Percentiles rank a stretch among this genome's conserved stretches.
These are phyloP conservation scores for Scelioninae gen. 2 DNA, from an alignment of 2,888 invertebrate species.

Conservation along the genomic window DNA sequence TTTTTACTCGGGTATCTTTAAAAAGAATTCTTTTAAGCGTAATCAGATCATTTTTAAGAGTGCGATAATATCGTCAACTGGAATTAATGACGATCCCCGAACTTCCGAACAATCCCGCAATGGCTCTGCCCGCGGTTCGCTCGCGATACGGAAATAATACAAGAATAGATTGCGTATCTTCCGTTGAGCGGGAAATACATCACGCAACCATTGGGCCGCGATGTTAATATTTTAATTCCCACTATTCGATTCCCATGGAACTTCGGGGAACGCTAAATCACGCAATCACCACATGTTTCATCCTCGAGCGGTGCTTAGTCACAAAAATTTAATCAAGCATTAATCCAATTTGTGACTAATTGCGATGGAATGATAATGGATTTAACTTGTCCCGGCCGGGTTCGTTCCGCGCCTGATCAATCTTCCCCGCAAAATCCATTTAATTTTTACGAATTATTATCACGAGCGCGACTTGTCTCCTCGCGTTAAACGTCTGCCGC, in stretches of 20 bases:
- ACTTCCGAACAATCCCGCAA: too few species aligned
- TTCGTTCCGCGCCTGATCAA: slow-evolving; percentile 49
- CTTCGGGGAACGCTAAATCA: slow-evolving; percentile 28
- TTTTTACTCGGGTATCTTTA: too few species aligned
- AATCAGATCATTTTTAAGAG: too few species aligned
- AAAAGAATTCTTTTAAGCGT: too few species aligned
- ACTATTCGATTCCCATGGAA: slow-evolving; percentile 20
- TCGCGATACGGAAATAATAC: slow-evolving; percentile 2
- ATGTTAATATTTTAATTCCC: slow-evolving; percentile 45
- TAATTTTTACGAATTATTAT: slow-evolving; percentile 50
- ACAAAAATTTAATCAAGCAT: slow-evolving; percentile 51
- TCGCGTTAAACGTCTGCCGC: slow-evolving; percentile 16
- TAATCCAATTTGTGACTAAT: slow-evolving; percentile 56
- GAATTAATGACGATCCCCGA: too few species aligned
- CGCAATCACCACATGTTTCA: slow-evolving; percentile 42
- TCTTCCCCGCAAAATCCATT: slow-evolving; percentile 51
- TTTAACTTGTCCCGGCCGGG: slow-evolving; percentile 46
- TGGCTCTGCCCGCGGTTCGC: too few species aligned
- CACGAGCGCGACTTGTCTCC: slow-evolving; percentile 16
- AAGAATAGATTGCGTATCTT: slow-evolving; percentile 5
- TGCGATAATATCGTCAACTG: too few species aligned
- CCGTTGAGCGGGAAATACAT: slow-evolving; percentile 1
- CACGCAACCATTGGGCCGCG: slow-evolving; percentile 11
- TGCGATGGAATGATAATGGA: slow-evolving; percentile 54
- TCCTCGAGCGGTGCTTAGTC: slow-evolving; percentile 40